These are phyloP conservation scores for Bettongia penicillata DNA, from an alignment of 2,113 vertebrate genomes.

Conservation along the genomic window DNA sequence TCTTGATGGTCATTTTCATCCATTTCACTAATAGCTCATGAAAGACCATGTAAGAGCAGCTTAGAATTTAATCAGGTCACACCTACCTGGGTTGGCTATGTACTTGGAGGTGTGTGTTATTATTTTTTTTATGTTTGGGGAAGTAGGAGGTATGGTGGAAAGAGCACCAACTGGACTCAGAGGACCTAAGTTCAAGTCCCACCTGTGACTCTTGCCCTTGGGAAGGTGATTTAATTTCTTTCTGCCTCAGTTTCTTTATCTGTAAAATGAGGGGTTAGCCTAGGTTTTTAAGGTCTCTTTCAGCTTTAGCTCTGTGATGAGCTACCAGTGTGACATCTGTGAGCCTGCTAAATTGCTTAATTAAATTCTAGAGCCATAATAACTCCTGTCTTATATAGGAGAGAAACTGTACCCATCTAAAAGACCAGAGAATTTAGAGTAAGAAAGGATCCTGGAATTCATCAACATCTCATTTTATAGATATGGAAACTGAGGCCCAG, in stretches of 20 bases:
- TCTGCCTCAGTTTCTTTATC: not conserved
- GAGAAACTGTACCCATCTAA: not conserved
- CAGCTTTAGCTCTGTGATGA: not conserved
- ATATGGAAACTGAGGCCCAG: not conserved
- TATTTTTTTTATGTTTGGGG: not conserved
- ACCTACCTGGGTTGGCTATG: not conserved
- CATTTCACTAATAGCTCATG: not conserved
- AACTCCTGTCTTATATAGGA: not conserved
- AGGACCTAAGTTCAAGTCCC: not conserved
- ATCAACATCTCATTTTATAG: not conserved
- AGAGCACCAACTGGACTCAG: not conserved
- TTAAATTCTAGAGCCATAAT: not conserved
- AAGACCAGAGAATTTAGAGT: not conserved
- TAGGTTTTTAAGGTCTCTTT: not conserved
- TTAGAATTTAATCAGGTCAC: not conserved
- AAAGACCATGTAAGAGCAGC: not conserved
- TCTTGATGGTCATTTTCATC: not conserved
- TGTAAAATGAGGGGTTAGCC: not conserved
- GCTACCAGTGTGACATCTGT: not conserved
- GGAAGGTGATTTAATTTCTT: not conserved
- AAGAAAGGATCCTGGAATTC: not conserved
- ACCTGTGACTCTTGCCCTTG: not conserved
- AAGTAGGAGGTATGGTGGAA: not conserved
- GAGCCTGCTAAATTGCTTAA: not conserved
- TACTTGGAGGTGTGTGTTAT: not conserved